These are phyloP conservation scores for Alsophila aescularia DNA, from an alignment of 2,888 invertebrate species.

Conservation along the genomic window DNA sequence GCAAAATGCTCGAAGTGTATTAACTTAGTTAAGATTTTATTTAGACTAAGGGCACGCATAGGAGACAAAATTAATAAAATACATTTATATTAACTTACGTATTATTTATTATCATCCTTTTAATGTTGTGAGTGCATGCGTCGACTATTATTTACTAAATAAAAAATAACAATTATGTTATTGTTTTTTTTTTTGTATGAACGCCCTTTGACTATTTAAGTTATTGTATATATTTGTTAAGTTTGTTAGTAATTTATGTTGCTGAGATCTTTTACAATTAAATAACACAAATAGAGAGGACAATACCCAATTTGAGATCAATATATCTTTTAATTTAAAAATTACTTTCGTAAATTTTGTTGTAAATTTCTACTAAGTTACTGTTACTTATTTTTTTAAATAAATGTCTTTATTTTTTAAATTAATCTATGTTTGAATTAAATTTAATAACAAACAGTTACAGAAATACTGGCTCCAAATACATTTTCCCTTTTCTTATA, in stretches of 20 bases:
- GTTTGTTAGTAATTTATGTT: slow-evolving; percentile 19
- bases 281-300: slow-evolving; percentile 37
- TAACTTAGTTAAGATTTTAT: neutral
- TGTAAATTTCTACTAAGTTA: neutral
- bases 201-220: slow-evolving; percentile 1
- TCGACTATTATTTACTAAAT: too few relatives aligned
- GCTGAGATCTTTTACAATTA: slow-evolving; percentile 55
- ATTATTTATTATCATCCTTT: too few relatives aligned
- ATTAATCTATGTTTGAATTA: slow-evolving; percentile 4
- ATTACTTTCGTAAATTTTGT: neutral
- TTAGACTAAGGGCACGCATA: neutral
- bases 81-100: too few relatives aligned
- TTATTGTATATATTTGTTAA: slow-evolving; percentile 1
- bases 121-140: too few relatives aligned
- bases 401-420: slow-evolving; percentile 7
- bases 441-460: slow-evolving; percentile 51
- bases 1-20: slow-evolving; percentile 57
- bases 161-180: neutral
- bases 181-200: too few relatives aligned
- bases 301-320: slow-evolving; percentile 77
- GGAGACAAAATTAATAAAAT: too few relatives aligned
- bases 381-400: neutral
- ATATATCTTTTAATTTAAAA: slow-evolving; percentile 23
- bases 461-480: slow-evolving; percentile 72
- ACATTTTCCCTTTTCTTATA: too few relatives aligned